A percentile compares a stretch with the other conserved stretches of the same genome.
Evolutionary conservation across 2,888 invertebrate species (phyloP).

Genomic region (Pyrrhosoma nymphula): DNA sequence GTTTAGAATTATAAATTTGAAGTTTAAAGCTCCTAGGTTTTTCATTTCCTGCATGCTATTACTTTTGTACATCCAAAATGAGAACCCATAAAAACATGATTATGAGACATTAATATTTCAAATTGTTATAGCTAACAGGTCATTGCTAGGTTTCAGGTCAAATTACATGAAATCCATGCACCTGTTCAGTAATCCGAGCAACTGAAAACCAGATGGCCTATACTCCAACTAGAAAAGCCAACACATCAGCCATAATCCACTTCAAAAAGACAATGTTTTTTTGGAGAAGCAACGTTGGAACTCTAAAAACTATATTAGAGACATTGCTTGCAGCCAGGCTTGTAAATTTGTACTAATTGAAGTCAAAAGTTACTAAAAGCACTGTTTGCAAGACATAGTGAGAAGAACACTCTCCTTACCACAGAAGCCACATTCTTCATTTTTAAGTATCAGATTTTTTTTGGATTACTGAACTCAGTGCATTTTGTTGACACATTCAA

Average conservation of each 20-base stretch:
- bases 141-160: constrained; percentile 61
- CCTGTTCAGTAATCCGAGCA: constrained; percentile 65
- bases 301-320: constrained; percentile 59
- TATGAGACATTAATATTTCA: constrained; percentile 61
- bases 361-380: constrained; percentile 62
- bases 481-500: constrained; percentile 64
- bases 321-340: constrained; percentile 64
- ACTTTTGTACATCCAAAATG: constrained; percentile 62
- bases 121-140: constrained; percentile 54
- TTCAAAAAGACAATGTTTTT: constrained; percentile 53
- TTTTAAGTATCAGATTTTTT: constrained; percentile 63
- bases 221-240: constrained; percentile 59
- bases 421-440: constrained; percentile 56
- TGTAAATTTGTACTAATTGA: constrained; percentile 67
- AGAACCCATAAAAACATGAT: constrained; percentile 64
- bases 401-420: constrained; percentile 47
- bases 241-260: constrained; percentile 59
- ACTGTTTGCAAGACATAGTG: constrained; percentile 53
- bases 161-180: constrained; percentile 41
- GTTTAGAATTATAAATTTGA: constrained; percentile 62
- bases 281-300: constrained; percentile 37
- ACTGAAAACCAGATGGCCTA: constrained; percentile 63
- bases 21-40: constrained; percentile 63
- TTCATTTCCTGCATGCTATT: constrained; percentile 62
- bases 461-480: constrained; percentile 66